These are phyloP conservation scores for Anthopleura xanthogrammica DNA, from an alignment of 92 coral and sea anemone species.

Conservation along the genomic window DNA sequence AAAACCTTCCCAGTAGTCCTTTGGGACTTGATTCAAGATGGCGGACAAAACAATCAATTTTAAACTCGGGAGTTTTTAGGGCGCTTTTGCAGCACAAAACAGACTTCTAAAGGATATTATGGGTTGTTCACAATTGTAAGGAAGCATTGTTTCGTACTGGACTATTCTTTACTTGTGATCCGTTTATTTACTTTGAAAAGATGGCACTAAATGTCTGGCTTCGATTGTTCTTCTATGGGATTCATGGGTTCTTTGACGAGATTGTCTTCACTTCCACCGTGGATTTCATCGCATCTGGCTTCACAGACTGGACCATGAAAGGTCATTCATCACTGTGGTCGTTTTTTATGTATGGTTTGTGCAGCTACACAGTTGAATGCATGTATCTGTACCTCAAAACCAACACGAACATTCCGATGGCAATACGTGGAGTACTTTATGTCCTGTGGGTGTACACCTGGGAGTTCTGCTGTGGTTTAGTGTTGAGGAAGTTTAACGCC, in stretches of 20 bases:
- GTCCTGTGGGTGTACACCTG: constrained; percentile 47
- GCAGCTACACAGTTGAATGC: constrained; percentile 51
- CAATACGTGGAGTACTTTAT: constrained; percentile 37
- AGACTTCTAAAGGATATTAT: neutral
- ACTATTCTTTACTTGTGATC: neutral
- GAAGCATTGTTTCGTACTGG: neutral
- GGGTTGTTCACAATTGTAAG: neutral
- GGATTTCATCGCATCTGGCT: constrained; percentile 42
- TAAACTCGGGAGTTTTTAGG: neutral
- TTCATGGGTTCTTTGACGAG: constrained; percentile 59
- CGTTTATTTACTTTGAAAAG: neutral
- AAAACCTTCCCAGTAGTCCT: constrained; percentile 5
- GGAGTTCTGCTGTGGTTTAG: constrained; percentile 54
- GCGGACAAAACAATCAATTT: neutral
- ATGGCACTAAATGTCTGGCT: constrained; percentile 49
- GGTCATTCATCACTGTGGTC: constrained; percentile 65
- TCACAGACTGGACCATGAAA: constrained; percentile 50
- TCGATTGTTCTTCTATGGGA: constrained; percentile 38
- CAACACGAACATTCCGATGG: constrained; percentile 37
- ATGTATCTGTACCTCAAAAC: constrained; percentile 29
- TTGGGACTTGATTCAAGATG: constrained; percentile 12
- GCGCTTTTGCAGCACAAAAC: neutral
- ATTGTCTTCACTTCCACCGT: constrained; percentile 50
- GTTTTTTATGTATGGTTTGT: constrained; percentile 46
- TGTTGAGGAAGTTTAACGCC: constrained; percentile 42